These are phyloP conservation scores for Steatornis caripensis DNA, from an alignment of 2,113 vertebrate genomes.

Conservation along the genomic window DNA sequence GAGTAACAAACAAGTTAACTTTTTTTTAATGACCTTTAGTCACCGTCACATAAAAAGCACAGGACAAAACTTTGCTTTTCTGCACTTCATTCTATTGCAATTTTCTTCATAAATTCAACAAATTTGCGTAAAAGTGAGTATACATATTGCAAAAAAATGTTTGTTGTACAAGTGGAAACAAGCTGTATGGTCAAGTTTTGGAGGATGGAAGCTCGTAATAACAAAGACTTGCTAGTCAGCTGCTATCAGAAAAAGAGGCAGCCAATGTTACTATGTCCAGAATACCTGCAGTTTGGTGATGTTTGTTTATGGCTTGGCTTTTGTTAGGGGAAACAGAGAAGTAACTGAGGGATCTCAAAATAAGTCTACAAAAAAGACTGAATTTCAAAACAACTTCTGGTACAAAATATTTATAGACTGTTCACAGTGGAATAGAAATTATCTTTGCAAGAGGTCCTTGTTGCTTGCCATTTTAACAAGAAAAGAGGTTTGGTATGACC, in stretches of 20 bases:
- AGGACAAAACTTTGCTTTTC: neutral
- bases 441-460: neutral
- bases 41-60: neutral
- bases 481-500: neutral
- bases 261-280: neutral
- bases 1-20: neutral
- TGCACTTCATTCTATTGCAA: neutral
- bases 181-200: neutral
- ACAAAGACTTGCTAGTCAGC: neutral
- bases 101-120: neutral
- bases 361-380: neutral
- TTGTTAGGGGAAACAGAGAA: neutral
- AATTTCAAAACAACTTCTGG: neutral
- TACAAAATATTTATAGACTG: neutral
- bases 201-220: neutral
- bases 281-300: neutral
- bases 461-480: neutral
- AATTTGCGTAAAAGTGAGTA: neutral
- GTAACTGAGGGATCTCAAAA: neutral
- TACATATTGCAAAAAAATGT: neutral
- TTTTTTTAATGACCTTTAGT: neutral
- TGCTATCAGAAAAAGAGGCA: neutral
- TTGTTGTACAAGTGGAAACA: neutral
- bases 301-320: neutral
- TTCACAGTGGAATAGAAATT: neutral